Percentiles rank a stretch among this genome's conserved stretches.
These are phyloP conservation scores for Scytalopus superciliaris DNA, from an alignment of 2,113 vertebrate species.

Conservation along the genomic window DNA sequence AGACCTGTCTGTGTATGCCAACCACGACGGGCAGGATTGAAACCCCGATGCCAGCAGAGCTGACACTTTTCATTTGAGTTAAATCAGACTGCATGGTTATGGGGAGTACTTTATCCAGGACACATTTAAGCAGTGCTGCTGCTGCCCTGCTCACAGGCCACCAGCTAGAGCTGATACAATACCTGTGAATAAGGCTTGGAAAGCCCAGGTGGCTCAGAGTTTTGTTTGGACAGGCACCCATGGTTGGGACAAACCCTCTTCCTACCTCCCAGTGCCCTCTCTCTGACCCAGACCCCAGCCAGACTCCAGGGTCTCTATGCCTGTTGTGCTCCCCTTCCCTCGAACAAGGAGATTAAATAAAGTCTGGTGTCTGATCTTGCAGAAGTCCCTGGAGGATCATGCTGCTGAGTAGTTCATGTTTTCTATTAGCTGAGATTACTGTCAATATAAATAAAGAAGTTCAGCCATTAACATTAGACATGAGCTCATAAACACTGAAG, in stretches of 20 bases:
- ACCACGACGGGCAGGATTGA: not conserved
- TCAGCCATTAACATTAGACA: constrained; percentile 7
- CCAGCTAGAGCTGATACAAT: not conserved
- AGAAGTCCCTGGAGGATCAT: not conserved
- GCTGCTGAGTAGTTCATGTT: not conserved
- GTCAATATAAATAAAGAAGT: constrained; percentile 39
- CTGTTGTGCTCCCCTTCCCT: not conserved
- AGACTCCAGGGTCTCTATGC: not conserved
- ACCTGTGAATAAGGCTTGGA: not conserved
- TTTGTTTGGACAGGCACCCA: not conserved
- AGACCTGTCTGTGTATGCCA: not conserved
- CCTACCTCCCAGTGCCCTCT: not conserved
- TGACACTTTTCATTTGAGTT: not conserved
- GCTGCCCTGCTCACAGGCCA: not conserved
- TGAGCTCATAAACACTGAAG: not conserved
- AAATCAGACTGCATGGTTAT: not conserved
- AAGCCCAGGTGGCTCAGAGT: not conserved
- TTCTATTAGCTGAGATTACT: constrained; percentile 54
- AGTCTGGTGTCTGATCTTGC: not conserved
- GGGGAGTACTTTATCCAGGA: not conserved
- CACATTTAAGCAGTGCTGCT: not conserved
- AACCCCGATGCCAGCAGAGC: not conserved
- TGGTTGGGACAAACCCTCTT: not conserved
- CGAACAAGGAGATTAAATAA: not conserved
- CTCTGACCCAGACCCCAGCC: not conserved